Evolutionary conservation across 2,113 vertebrate genomes (phyloP), one percentile per base, ranked within the genome.

Genomic region (Psephotus haematonotus): DNA sequence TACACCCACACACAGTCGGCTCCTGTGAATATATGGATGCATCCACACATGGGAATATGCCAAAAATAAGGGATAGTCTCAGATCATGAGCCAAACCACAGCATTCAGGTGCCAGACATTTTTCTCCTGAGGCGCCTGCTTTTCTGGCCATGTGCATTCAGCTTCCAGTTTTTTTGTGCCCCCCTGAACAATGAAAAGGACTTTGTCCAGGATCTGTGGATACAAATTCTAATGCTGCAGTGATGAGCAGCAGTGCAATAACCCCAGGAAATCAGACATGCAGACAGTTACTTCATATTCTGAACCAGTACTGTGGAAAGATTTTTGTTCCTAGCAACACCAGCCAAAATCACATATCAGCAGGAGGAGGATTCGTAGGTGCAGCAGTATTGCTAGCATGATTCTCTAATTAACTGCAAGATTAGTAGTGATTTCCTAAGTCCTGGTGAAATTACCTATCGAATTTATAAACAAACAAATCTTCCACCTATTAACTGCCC

Each of bases 391-490:
- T 28, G 60, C n/a, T 57, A 57, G n/a, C 0, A 1, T 35, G 27
- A 41, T 68, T 28, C 47, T 86, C 77, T 68, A 75, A 91, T 50
- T 71, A 57, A 68, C 41, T 65, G 33, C 46, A 71, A 71, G 59
- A 82, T 80, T 55, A 90, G 47, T 29, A 53, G 14, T 69, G 33
- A 75, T 76, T 93, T 92, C 81, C 28, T 85, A 82, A 95, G 7
- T 47, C 55, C 50, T 78, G 8, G 7, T 62, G 60, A 82, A 95
- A 87, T 71, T 86, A 82, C 57, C 67, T 84, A 47, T 16, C 33
- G 82, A 87, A 92, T 87, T 95, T 90, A 81, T 63, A 82, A 94
- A 52, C 53, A 64, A 82, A 86, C 63, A 93, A 86, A 62, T 91
- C 35, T 77, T 84, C 31, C 44, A 78, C 55, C 64, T 88, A 62